These are phyloP conservation scores for Eupithecia dodoneata DNA, from an alignment of 2,888 invertebrate genomes.

Conservation along the genomic window DNA sequence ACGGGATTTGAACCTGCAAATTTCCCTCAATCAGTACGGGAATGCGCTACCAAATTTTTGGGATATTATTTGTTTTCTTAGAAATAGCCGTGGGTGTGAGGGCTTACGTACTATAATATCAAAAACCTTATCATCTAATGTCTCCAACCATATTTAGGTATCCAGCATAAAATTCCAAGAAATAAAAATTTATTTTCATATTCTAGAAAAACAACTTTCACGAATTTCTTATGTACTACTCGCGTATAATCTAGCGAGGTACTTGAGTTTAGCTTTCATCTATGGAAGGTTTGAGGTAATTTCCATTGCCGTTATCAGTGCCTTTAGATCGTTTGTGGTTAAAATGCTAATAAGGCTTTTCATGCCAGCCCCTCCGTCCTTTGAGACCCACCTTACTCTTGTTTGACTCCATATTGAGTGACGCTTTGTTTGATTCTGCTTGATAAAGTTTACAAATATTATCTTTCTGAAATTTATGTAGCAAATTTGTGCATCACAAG, in stretches of 20 bases:
- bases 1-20: no score
- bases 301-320: slow-evolving; percentile 23
- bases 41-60: no score
- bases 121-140: not conserved
- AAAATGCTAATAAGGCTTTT: slow-evolving; percentile 26
- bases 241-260: not conserved
- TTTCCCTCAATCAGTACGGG: no score
- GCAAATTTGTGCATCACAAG: not conserved
- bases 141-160: not conserved
- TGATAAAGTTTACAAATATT: not conserved
- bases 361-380: slow-evolving; percentile 12
- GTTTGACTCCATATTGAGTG: slow-evolving; percentile 17
- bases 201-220: slow-evolving; percentile 3
- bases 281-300: slow-evolving; percentile 22
- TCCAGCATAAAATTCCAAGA: not conserved
- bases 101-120: no score
- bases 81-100: no score
- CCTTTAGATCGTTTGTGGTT: slow-evolving; percentile 19
- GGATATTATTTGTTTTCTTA: no score
- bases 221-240: not conserved
- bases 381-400: slow-evolving; percentile 3
- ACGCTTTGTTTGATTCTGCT: slow-evolving; percentile 10
- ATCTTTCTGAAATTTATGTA: no score
- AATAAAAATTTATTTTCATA: not conserved
- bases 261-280: slow-evolving; percentile 7